Evolutionary conservation across 2,113 vertebrate genomes (phyloP).

Genomic region (Notothenia rossii): DNA sequence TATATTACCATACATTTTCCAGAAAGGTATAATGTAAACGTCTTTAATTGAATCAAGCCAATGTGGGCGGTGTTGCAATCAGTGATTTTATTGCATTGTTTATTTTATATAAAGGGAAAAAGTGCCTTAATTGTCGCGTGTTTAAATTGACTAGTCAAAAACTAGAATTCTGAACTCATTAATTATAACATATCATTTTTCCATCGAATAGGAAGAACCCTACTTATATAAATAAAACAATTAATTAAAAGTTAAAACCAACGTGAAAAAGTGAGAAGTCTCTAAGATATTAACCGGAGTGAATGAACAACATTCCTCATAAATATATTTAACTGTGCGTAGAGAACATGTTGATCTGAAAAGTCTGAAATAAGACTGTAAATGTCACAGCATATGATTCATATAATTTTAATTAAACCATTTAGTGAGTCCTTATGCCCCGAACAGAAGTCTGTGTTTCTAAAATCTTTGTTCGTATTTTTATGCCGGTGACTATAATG

Average conservation of each 20-base stretch:
- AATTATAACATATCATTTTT: too few relatives aligned
- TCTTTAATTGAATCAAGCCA: neutral
- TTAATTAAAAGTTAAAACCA: neutral
- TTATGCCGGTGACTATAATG: neutral
- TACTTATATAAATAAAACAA: too few relatives aligned
- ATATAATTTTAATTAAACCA: neutral
- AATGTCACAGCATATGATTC: neutral
- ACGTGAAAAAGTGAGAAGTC: neutral
- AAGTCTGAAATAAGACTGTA: neutral
- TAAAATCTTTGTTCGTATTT: neutral
- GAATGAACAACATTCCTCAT: neutral
- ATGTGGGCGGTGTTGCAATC: constrained; percentile 8
- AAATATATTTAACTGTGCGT: too few relatives aligned
- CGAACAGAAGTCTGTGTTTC: neutral
- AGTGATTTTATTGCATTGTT: neutral
- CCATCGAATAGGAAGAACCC: too few relatives aligned
- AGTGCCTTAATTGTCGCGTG: neutral
- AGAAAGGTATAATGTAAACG: neutral
- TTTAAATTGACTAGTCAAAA: neutral
- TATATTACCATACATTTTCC: neutral
- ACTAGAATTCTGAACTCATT: too few relatives aligned
- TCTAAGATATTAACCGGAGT: neutral
- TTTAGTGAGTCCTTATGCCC: neutral
- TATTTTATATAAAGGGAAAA: neutral
- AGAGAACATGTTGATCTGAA: neutral